Conservation (phyloP, 2,888 invertebrate genomes). For the Melanchra persicariae region DNA sequence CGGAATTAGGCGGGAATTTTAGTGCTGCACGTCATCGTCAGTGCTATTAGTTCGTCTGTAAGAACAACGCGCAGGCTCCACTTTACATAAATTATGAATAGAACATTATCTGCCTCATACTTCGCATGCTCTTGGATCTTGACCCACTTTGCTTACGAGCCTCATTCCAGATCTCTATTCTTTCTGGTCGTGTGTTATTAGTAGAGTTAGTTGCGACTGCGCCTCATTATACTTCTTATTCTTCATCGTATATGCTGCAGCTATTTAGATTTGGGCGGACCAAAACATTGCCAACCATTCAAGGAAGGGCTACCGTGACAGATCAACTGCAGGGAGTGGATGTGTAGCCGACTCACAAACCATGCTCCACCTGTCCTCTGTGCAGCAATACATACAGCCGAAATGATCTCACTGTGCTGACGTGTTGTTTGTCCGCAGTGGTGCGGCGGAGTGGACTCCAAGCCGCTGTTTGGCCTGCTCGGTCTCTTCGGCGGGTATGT, state of each 20-base stretch:
- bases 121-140: conserved; percentile 1
- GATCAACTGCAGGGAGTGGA: too few species aligned
- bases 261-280: too few species aligned
- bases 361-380: too few species aligned
- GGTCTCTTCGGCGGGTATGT: conserved; percentile 21
- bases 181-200: not conserved
- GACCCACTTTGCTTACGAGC: conserved; percentile 7
- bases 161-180: not conserved
- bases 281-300: too few species aligned
- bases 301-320: too few species aligned
- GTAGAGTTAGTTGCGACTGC: too few species aligned
- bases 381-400: too few species aligned
- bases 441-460: conserved; percentile 6
- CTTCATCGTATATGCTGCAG: too few species aligned
- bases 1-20: too few species aligned
- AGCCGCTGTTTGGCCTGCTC: conserved; percentile 21
- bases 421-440: conserved; percentile 13
- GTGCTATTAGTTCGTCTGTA: not conserved
- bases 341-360: too few species aligned
- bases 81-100: conserved; percentile 12
- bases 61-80: conserved; percentile 4
- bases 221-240: too few species aligned
- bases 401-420: not conserved
- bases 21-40: too few species aligned
- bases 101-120: not conserved